Conservation (phyloP, 1,140 invertebrate genomes). For the Arion vulgaris region DNA sequence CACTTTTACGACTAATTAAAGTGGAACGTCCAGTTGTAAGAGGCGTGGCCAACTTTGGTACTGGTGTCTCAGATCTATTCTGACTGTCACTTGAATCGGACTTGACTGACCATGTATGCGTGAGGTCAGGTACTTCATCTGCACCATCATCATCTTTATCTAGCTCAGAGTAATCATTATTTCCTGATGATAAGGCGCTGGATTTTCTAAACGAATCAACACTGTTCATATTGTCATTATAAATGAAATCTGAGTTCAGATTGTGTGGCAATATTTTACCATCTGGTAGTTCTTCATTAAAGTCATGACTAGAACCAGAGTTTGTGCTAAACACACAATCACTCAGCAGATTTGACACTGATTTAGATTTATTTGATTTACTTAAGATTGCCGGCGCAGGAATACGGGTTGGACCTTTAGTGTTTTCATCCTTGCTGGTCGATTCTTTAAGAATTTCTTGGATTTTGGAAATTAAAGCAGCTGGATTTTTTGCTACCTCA, state of each 20-base stretch:
- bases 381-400: constrained; percentile 56
- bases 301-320: background rate
- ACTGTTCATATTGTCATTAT: background rate
- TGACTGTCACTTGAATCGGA: constrained; percentile 39
- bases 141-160: constrained; percentile 33
- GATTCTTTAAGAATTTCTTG: constrained; percentile 63
- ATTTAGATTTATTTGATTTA: constrained; percentile 53
- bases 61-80: constrained; percentile 54
- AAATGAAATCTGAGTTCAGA: background rate
- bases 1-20: constrained; percentile 44
- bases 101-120: constrained; percentile 41
- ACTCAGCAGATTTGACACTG: constrained; percentile 50
- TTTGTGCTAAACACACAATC: background rate
- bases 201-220: background rate
- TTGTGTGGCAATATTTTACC: background rate
- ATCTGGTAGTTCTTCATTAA: background rate
- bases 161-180: background rate
- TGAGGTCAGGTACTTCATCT: constrained; percentile 46
- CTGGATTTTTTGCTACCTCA: constrained; percentile 46
- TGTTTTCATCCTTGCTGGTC: constrained; percentile 51
- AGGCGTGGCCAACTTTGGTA: constrained; percentile 59
- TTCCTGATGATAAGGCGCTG: background rate
- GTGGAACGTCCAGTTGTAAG: constrained; percentile 62
- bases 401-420: constrained; percentile 53
- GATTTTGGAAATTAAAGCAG: constrained; percentile 58